Evolutionary conservation across 2,797 vertebrate genomes (phyloP), one percentile per base, ranked within the genome.

Genomic region (Alosa sapidissima): DNA sequence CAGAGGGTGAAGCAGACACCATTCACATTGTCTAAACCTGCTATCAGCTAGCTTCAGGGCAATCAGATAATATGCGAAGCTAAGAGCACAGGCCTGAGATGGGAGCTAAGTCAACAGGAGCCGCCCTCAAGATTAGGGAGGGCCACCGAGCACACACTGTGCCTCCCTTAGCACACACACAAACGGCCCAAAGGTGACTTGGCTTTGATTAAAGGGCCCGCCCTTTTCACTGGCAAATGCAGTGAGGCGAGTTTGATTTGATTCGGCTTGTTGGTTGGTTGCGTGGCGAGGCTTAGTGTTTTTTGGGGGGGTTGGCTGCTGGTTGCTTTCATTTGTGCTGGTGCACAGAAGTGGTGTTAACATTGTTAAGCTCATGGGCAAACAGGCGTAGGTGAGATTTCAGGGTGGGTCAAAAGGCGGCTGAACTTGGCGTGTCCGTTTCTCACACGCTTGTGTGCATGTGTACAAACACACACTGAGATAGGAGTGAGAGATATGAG

Each of bases 71-170:
- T 60, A 82, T 81, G 45, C 54, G 78, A 48, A 47, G 82, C 78
- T 21, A 85, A 84, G 86, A 87, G 81, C 49, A 41, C 2, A 19
- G 36, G 78, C 47, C 68, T 36, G 7, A 78, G 21, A 78, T 47
- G 24, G 21, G 55, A 81, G 82, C 81, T 87, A 86, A 87, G 84
- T 85, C 88, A 87, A 89, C 85, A 87, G 0, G 24, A 84, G 83
- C 47, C 88, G 81, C 88, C 88, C 86, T 87, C 85, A 41, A 87
- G 86, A 52, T 86, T 87, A 89, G 28, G 28, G 28, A 28, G 28
- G 28, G 28, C 0, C 28, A 28, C 28, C 28, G 28, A 28, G 81
- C 84, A 86, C 10, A 89, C 87, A 89, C 72, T 81, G 60, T 85
- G 83, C 82, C 81, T 87, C 87, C 83, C 81, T 68, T 82, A 21